Evolutionary conservation across 1,140 invertebrate species (phyloP), one percentile per base, ranked within the genome.

Genomic region (Papilio aristodemus): DNA sequence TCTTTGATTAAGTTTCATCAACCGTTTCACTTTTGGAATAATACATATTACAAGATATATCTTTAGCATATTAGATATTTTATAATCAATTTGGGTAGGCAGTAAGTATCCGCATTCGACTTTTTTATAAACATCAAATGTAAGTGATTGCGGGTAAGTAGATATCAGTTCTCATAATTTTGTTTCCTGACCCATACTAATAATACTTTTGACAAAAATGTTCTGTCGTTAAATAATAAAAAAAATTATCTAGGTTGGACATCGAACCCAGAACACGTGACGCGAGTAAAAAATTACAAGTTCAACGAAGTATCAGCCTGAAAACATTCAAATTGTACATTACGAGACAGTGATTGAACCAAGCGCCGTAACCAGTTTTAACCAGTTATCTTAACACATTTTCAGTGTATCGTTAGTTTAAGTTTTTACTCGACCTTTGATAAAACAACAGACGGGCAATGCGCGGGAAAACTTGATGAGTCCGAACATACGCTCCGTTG

Each of bases 361-460:
- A 54, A 6, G 9, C 17, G 46, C 46, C 8, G 3, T 38, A 60
- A 37, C 59, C 59, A 9, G 59, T 60, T 38, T 11, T 38, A 38
- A 19, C 59, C 59, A 38, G 59, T 60, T 60, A 1, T 38, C 6
- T 37, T 3, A 14, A 37, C 36, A 60, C 10, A 60, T 60, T 60
- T 60, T 37, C 13, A 54, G 46, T 54, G 22, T 54, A 54, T 22
- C 46, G 27, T 32, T 32, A 54, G 19, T 22, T 10, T 25, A 54
- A 6, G 22, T 54, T 25, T 54, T 54, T 54, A 54, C 2, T 54
- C 19, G 9, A 1, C 19, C 22, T 0, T 43, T 14, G 46, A 54
- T 54, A 54, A 38, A 19, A 60, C 7, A 19, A 3, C 2, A 32
- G 59, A 60, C 59, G 57, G 25, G 27, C 25, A 14, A 38, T 37